Evolutionary conservation across 2,888 invertebrate genomes (phyloP).

Genomic region (Julus scandinavius): DNA sequence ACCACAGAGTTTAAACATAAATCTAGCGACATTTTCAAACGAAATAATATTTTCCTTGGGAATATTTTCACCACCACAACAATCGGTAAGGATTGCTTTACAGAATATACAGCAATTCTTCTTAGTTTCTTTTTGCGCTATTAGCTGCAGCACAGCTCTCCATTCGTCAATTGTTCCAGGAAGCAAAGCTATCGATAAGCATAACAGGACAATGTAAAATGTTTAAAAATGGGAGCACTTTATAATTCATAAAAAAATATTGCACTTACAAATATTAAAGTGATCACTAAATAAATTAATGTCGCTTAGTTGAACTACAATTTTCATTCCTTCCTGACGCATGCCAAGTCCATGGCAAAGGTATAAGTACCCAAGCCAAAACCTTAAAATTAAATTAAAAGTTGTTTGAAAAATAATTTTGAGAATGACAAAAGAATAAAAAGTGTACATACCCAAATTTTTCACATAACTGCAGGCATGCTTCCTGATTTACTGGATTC

Average conservation of each 20-base stretch:
- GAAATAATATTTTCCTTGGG: background rate
- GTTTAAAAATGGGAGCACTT: background rate
- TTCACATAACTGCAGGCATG: background rate
- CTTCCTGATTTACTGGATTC: background rate
- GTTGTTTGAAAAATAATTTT: background rate
- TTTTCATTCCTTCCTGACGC: background rate
- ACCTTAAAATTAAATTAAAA: constrained; percentile 35
- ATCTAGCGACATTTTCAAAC: background rate
- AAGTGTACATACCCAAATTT: constrained; percentile 26
- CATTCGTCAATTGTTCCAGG: constrained; percentile 47
- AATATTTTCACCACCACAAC: background rate
- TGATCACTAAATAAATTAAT: constrained; percentile 39
- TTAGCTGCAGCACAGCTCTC: background rate
- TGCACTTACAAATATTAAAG: constrained; percentile 32
- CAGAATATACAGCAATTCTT: constrained; percentile 28
- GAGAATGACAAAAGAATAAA: background rate
- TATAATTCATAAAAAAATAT: background rate
- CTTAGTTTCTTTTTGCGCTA: background rate
- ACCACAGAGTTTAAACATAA: constrained; percentile 3
- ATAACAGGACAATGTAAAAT: background rate
- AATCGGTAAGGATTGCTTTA: background rate
- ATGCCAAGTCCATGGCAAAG: background rate
- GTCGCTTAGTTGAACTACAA: constrained; percentile 45
- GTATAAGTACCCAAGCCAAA: constrained; percentile 49
- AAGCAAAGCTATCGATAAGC: constrained; percentile 34